A percentile compares a stretch with the other conserved stretches of the same genome.
Evolutionary conservation across 2,888 invertebrate genomes (phyloP).

Genomic region (Agrochola macilenta): DNA sequence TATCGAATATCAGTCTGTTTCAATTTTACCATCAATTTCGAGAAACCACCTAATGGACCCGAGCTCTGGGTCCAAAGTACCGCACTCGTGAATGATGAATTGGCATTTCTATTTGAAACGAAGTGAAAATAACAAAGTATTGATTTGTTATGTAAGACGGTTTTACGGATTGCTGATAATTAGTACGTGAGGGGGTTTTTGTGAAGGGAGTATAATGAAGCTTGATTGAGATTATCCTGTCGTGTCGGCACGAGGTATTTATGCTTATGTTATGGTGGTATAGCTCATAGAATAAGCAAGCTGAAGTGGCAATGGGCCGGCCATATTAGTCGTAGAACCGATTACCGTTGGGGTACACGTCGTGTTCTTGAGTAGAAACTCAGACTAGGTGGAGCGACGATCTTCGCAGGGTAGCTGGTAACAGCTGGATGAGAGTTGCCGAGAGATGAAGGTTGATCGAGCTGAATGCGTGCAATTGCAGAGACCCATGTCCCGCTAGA

Average conservation of each 20-base stretch:
- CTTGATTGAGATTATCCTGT: background rate
- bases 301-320: too few relatives aligned
- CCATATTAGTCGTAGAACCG: too few relatives aligned
- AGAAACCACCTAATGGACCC: constrained; percentile 49
- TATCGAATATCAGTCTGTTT: constrained; percentile 40
- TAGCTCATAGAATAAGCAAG: background rate
- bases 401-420: too few relatives aligned
- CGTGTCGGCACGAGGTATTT: background rate
- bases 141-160: constrained; percentile 45
- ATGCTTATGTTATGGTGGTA: background rate
- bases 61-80: constrained; percentile 41
- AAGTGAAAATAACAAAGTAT: constrained; percentile 68
- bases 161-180: constrained; percentile 25
- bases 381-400: too few relatives aligned
- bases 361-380: too few relatives aligned
- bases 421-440: too few relatives aligned
- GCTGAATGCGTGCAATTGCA: too few relatives aligned
- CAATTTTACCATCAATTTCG: constrained; percentile 50
- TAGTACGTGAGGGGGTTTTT: constrained; percentile 16
- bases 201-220: background rate
- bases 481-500: too few relatives aligned
- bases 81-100: constrained; percentile 67
- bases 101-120: constrained; percentile 67
- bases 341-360: too few relatives aligned
- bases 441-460: too few relatives aligned